Evolutionary conservation across 2,113 vertebrate species (phyloP).

Genomic region (Climacteris rufus): DNA sequence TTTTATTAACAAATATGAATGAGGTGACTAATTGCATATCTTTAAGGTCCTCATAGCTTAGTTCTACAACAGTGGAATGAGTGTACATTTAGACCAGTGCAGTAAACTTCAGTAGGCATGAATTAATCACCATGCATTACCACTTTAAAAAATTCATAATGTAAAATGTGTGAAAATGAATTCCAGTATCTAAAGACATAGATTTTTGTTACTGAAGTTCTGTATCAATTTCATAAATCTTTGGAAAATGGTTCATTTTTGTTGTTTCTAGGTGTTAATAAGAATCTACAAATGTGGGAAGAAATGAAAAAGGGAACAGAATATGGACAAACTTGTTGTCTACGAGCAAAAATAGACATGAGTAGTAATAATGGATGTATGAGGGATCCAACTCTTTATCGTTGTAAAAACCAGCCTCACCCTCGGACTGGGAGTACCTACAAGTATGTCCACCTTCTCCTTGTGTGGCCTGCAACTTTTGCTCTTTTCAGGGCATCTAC

Average conservation of each 20-base stretch:
- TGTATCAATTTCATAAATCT: neutral
- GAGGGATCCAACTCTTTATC: conserved; percentile 94
- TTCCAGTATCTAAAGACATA: neutral
- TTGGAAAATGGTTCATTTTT: neutral
- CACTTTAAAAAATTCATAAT: neutral
- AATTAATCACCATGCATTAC: neutral
- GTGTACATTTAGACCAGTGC: neutral
- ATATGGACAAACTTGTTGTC: conserved; percentile 89
- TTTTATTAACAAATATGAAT: neutral
- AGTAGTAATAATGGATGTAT: conserved; percentile 96
- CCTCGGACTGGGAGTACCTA: conserved; percentile 89
- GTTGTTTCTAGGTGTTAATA: conserved; percentile 82
- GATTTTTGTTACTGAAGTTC: neutral
- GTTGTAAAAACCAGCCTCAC: conserved; percentile 92
- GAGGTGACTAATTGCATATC: neutral
- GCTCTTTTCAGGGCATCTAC: neutral
- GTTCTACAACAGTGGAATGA: neutral
- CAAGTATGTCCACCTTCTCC: conserved; percentile 74
- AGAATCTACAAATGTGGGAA: conserved; percentile 94
- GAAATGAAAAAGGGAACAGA: conserved; percentile 93
- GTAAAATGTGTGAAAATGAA: neutral
- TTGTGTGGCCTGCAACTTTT: neutral
- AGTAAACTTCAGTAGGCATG: neutral
- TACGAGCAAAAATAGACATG: conserved; percentile 98
- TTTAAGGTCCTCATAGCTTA: neutral